Conservation (phyloP, 2,888 invertebrate genomes). For the Plagodis dolabraria region DNA sequence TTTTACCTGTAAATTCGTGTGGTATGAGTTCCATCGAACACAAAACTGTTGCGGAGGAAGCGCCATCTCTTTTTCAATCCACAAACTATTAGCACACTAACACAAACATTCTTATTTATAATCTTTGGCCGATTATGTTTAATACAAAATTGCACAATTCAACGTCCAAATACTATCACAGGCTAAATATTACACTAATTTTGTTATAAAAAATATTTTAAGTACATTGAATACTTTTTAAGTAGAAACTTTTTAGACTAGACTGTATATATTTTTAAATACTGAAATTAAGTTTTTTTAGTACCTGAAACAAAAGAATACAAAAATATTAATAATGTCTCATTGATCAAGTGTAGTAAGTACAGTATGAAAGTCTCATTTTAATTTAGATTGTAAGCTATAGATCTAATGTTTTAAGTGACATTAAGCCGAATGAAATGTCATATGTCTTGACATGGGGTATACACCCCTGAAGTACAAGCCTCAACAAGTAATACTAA, state of each 20-base stretch:
- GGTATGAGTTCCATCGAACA: conserved; percentile 93
- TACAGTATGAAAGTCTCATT: neutral
- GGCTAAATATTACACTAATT: conserved; percentile 41
- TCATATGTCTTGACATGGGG: too few species aligned
- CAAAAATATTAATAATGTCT: neutral
- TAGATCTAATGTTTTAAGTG: too few species aligned
- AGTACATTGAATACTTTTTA: conserved; percentile 69
- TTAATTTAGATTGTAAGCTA: too few species aligned
- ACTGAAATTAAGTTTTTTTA: conserved; percentile 53
- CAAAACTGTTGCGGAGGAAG: conserved; percentile 88
- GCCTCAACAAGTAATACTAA: too few species aligned
- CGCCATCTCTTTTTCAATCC: conserved; percentile 66
- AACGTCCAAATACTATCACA: conserved; percentile 46
- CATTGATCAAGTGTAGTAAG: neutral
- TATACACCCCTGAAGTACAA: too few species aligned
- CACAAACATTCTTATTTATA: conserved; percentile 41
- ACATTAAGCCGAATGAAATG: too few species aligned
- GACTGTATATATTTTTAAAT: conserved; percentile 59
- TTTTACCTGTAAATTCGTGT: conserved; percentile 88
- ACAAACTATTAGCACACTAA: conserved; percentile 35
- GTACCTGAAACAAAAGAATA: conserved; percentile 56
- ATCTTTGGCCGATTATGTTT: conserved; percentile 59
- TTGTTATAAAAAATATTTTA: conserved; percentile 54
- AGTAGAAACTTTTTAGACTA: conserved; percentile 81
- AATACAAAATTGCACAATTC: conserved; percentile 60